Percentiles rank a stretch among this genome's conserved stretches.
These are phyloP conservation scores for Mastomys coucha DNA, from an alignment of 2,113 vertebrate species.

Conservation along the genomic window DNA sequence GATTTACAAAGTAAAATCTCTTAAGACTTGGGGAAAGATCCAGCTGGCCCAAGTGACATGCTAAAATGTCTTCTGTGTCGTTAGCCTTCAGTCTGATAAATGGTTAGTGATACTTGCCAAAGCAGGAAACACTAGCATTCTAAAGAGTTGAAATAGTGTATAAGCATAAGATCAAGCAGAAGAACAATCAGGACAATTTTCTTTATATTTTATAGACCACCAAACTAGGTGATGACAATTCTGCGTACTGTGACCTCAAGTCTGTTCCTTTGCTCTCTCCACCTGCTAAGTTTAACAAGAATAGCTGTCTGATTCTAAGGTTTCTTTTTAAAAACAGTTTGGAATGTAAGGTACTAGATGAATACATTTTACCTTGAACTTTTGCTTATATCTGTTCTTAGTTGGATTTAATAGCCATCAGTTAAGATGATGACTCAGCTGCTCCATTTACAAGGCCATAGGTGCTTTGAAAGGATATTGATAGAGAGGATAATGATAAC, in stretches of 20 bases:
- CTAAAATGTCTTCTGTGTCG: neutral
- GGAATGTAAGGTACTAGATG: neutral
- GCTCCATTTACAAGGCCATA: neutral
- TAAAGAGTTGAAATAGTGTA: conserved; percentile 12
- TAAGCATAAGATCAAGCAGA: conserved; percentile 7
- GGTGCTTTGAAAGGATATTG: conserved; percentile 41
- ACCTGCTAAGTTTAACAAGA: conserved; percentile 42
- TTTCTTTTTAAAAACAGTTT: conserved; percentile 31
- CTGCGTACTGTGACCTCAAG: neutral
- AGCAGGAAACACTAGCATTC: neutral
- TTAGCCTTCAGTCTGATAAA: neutral
- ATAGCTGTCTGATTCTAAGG: conserved; percentile 4
- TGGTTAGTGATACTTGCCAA: conserved; percentile 6
- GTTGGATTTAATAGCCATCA: neutral
- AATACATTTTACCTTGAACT: conserved; percentile 43
- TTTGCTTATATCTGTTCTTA: conserved; percentile 46
- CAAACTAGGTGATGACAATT: neutral
- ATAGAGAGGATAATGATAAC: conserved; percentile 20
- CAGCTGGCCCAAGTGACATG: neutral
- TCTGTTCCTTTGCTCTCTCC: neutral
- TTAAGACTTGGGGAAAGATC: neutral
- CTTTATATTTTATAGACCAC: neutral
- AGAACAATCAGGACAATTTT: neutral
- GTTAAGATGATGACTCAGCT: neutral
- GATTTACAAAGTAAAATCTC: conserved; percentile 34